Percentiles rank a stretch among this genome's conserved stretches.
These are phyloP conservation scores for Passer domesticus DNA, from an alignment of 2,113 vertebrate genomes.

Conservation along the genomic window DNA sequence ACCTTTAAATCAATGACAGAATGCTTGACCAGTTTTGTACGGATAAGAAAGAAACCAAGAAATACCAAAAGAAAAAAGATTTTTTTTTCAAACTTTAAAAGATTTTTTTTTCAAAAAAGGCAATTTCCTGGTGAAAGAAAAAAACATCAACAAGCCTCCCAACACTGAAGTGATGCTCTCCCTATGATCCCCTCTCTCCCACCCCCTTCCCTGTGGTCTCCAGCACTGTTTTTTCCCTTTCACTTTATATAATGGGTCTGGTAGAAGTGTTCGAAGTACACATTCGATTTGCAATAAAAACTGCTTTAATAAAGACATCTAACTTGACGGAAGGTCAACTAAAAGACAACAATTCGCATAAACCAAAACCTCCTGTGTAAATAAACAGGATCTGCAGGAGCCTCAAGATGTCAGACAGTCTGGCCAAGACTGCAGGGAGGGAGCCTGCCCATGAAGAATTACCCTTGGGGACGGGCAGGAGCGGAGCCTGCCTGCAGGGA, in stretches of 20 bases:
- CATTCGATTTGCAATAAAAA: slow-evolving; percentile 65
- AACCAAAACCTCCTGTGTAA: slow-evolving; percentile 57
- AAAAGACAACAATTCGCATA: slow-evolving; percentile 23
- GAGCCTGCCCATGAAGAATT: not conserved
- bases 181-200: not conserved
- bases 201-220: not conserved
- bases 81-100: not conserved
- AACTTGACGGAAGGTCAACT: slow-evolving; percentile 53
- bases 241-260: slow-evolving; percentile 41
- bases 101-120: not conserved
- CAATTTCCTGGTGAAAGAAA: not conserved
- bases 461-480: not conserved
- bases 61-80: not conserved
- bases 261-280: slow-evolving; percentile 42
- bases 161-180: not conserved
- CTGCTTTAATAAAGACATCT: slow-evolving; percentile 55
- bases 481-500: accelerated
- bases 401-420: slow-evolving; percentile 47
- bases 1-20: not conserved
- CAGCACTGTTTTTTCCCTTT: slow-evolving; percentile 8
- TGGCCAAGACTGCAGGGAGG: not conserved
- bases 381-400: slow-evolving; percentile 54
- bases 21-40: not conserved
- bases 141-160: not conserved
- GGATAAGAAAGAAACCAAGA: not conserved